Evolutionary conservation across 2,888 invertebrate genomes (phyloP), one percentile per base, ranked within the genome.

Genomic region (Zonitis immaculata): DNA sequence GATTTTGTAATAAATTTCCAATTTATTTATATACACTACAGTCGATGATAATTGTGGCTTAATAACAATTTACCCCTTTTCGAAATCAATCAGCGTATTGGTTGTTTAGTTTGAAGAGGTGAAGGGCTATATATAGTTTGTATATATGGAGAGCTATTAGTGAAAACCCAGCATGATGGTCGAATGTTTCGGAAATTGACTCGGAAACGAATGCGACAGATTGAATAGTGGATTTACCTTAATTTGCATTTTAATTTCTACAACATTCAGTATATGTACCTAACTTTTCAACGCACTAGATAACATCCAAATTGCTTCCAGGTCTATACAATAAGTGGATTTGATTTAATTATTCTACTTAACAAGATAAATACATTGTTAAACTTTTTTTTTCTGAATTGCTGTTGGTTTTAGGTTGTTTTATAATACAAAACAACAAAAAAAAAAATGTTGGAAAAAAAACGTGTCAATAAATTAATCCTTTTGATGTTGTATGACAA

Each of bases 141-240:
- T 59, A 60, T 59, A 58, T 55, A 59, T 47, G 25, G 16, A 58
- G 61, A 66, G 62, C 61, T 56, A 66, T 65, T 65, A 62, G 55
- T 54, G 54, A n/a, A 51, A 45, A 59, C 54, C 27, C 27, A 51
- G 59, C 59, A 65, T 65, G 69, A 67, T 66, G 66, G 66, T 63
- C 68, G 66, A 70, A 68, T 68, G 66, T 67, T 67, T 67, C 70
- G 71, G 71, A 72, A 71, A 71, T 71, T 70, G 69, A 64, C 63
- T 69, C 70, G 70, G 70, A 70, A 71, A 67, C 68, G 68, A 67
- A 68, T 63, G 60, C 66, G 62, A 65, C 64, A 64, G 64, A 65
- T 61, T 67, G 67, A 66, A 64, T 66, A 64, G 66, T 67, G 69
- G 69, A 69, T 71, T 71, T 69, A 67, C 69, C 64, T 66, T 56